Percentiles rank a stretch among this genome's conserved stretches.
These are phyloP conservation scores for Pholis gunnellus DNA, from an alignment of 2,113 vertebrate genomes.

Conservation along the genomic window DNA sequence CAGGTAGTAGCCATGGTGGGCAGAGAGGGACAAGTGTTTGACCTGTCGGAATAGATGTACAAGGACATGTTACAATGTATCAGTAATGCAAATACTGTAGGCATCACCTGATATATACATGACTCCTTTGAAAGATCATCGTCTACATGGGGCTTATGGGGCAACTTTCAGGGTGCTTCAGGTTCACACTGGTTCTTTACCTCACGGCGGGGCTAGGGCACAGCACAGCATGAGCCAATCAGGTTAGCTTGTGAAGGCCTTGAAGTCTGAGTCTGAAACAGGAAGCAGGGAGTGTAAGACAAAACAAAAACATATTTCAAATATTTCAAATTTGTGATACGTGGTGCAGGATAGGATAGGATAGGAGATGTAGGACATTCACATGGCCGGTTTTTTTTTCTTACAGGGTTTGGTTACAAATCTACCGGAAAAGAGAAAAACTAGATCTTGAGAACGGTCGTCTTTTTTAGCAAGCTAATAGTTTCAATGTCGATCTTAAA, in stretches of 20 bases:
- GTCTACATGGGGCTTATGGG: slow-evolving; percentile 8
- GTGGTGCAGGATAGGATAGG: not conserved
- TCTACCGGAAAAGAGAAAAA: not conserved
- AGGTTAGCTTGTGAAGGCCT: slow-evolving; percentile 86
- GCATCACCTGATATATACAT: slow-evolving; percentile 4
- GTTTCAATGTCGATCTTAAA: not conserved
- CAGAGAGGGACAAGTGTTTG: slow-evolving; percentile 72
- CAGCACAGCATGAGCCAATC: slow-evolving; percentile 77
- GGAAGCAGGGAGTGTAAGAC: slow-evolving; percentile 78
- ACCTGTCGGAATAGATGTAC: slow-evolving; percentile 79
- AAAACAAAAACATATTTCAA: slow-evolving; percentile 6
- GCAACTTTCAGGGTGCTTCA: slow-evolving; percentile 6
- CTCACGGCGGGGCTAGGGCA: slow-evolving; percentile 66
- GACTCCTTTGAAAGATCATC: not conserved
- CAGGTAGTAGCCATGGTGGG: slow-evolving; percentile 67
- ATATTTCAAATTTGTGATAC: not conserved
- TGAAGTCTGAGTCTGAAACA: slow-evolving; percentile 88
- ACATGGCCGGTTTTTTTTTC: not conserved
- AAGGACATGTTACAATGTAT: slow-evolving; percentile 52
- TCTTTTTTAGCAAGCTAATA: not conserved
- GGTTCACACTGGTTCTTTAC: slow-evolving; percentile 75
- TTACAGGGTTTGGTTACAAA: not conserved
- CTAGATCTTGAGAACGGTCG: not conserved
- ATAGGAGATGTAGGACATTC: not conserved
- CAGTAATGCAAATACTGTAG: not conserved